phyloP scores from a whole-genome alignment of 2,888 invertebrate species.

The Trachelus iudaicus region DNA sequence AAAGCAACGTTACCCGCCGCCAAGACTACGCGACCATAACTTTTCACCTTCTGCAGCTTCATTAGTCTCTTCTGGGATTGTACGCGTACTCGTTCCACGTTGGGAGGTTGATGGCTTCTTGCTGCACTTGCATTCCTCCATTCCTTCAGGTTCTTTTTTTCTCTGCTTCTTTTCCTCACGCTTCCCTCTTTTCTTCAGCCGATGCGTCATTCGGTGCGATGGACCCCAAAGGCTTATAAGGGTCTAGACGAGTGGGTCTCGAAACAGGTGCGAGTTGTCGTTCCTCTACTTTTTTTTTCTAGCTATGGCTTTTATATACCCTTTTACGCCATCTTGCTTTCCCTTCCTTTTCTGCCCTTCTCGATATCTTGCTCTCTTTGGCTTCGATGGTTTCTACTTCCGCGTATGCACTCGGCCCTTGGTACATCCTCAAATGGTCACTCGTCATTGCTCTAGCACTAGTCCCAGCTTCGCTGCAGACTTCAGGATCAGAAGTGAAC shows the following conservation, averaged over 20 bases:
- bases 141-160: neutral
- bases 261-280: constrained; percentile 35
- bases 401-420: neutral
- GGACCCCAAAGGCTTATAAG: constrained; percentile 29
- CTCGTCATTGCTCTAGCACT: neutral
- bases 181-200: constrained; percentile 15
- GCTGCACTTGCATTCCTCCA: neutral
- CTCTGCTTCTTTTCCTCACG: neutral
- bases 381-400: neutral
- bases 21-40: neutral
- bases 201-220: constrained; percentile 32
- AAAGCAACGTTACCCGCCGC: neutral
- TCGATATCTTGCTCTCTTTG: neutral
- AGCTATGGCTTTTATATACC: constrained; percentile 10
- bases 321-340: constrained; percentile 4
- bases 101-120: neutral
- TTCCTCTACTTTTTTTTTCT: constrained; percentile 16
- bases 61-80: constrained; percentile 13
- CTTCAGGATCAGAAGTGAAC: neutral
- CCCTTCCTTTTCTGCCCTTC: neutral
- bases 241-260: constrained; percentile 19
- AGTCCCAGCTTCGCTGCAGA: neutral
- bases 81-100: neutral
- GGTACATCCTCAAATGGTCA: neutral
- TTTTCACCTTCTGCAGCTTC: constrained; percentile 21